Evolutionary conservation across 2,888 invertebrate species (phyloP).

Genomic region (Stenolophus ochropezus): DNA sequence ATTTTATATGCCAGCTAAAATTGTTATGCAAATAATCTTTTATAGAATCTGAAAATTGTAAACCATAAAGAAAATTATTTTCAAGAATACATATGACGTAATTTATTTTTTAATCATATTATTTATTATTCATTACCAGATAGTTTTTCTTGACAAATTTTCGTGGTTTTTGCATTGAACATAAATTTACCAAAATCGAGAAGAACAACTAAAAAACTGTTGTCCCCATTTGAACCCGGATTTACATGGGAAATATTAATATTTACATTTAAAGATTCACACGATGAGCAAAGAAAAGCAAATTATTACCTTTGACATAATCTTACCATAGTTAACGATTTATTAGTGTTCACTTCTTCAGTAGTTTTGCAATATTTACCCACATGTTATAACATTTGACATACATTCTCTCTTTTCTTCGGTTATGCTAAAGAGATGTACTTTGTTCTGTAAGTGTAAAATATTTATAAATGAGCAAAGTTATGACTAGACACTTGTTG

Average conservation of each 20-base stretch:
- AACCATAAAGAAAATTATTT: too few species aligned
- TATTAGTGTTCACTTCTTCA: not conserved
- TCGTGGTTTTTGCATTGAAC: not conserved
- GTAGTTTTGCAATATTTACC: constrained; percentile 31
- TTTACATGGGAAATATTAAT: not conserved
- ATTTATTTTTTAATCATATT: not conserved
- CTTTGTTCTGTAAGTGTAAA: not conserved
- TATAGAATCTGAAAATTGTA: too few species aligned
- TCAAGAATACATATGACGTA: too few species aligned
- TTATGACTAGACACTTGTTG: not conserved
- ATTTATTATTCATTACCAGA: not conserved
- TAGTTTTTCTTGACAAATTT: not conserved
- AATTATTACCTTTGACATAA: not conserved
- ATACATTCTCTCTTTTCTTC: constrained; percentile 16
- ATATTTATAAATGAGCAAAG: not conserved
- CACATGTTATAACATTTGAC: constrained; percentile 21
- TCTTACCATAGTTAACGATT: not conserved
- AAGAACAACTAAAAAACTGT: not conserved
- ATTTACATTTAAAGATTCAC: not conserved
- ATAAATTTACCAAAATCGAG: not conserved
- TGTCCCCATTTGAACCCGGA: not conserved
- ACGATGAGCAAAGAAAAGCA: not conserved
- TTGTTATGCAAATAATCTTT: too few species aligned
- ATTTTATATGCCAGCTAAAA: too few species aligned
- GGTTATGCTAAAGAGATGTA: not conserved